A percentile compares a stretch with the other conserved stretches of the same genome.
phyloP scores from a whole-genome alignment of 2,888 invertebrate genomes.

The Mechanitis messenoides region DNA sequence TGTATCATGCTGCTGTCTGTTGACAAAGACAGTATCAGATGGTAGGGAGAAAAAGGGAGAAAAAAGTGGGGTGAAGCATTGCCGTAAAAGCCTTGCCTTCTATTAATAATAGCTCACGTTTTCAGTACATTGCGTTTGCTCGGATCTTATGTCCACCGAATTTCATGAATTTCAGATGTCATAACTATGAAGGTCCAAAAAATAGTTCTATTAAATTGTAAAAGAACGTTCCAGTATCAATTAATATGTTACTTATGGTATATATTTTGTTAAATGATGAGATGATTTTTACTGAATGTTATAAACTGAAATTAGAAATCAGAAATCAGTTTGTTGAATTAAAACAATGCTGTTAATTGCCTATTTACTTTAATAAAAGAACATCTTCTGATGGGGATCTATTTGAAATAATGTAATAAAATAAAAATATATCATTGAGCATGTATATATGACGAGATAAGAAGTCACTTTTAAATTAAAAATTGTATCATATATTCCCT shows the following conservation, averaged over 20 bases:
- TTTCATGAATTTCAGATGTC: conserved; percentile 56
- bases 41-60: conserved; percentile 16
- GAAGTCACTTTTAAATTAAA: conserved; percentile 10
- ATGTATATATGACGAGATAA: not conserved
- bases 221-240: no score
- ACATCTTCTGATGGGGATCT: not conserved
- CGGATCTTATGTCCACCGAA: conserved; percentile 57
- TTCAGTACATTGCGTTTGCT: conserved; percentile 58
- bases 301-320: no score
- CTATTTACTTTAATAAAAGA: not conserved
- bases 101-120: conserved; percentile 55
- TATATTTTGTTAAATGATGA: no score
- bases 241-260: no score
- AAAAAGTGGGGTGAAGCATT: conserved; percentile 25
- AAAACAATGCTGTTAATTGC: no score
- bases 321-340: no score
- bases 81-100: conserved; percentile 50
- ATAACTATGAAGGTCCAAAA: conserved; percentile 13
- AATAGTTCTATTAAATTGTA: no score
- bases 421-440: no score
- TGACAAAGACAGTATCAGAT: conserved; percentile 17
- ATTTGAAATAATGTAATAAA: not conserved
- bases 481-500: conserved; percentile 9
- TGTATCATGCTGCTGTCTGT: conserved; percentile 31
- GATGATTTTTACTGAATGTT: no score